phyloP scores from a whole-genome alignment of 37 sponge, comb jelly and placozoan genomes.

The Chondrosia reniformis region DNA sequence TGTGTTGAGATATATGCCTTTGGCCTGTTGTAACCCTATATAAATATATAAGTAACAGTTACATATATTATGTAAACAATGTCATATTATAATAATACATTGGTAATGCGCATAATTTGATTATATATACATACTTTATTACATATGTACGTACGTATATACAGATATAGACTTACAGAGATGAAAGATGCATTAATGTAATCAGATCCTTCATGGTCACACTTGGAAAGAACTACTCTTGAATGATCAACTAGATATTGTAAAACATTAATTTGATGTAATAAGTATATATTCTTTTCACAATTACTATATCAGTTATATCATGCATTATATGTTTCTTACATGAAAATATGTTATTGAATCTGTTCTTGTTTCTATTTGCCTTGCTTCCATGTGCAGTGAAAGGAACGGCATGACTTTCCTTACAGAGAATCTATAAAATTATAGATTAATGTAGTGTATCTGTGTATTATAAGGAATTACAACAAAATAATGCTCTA shows the following conservation, averaged over 20 bases:
- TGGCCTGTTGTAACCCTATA: background rate
- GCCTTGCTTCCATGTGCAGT: background rate
- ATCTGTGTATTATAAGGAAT: no score
- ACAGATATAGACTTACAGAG: background rate
- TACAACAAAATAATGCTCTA: no score
- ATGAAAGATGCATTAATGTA: slow-evolving; percentile 20
- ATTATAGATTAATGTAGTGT: background rate
- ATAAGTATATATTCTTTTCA: no score
- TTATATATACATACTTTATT: background rate
- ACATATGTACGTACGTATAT: background rate
- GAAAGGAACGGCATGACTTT: background rate
- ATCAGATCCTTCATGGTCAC: slow-evolving; percentile 1
- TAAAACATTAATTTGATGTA: no score
- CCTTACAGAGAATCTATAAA: slow-evolving; percentile 5
- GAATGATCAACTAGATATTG: background rate
- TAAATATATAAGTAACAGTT: background rate
- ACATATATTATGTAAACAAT: background rate
- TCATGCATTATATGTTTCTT: no score
- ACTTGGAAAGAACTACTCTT: background rate
- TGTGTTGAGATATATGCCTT: slow-evolving; percentile 16
- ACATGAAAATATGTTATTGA: slow-evolving; percentile 22
- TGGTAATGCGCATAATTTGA: background rate
- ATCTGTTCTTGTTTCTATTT: slow-evolving; percentile 4
- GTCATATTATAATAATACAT: background rate
- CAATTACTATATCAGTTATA: no score